phyloP scores from a whole-genome alignment of 2,797 vertebrate species.

The Alauda arvensis region DNA sequence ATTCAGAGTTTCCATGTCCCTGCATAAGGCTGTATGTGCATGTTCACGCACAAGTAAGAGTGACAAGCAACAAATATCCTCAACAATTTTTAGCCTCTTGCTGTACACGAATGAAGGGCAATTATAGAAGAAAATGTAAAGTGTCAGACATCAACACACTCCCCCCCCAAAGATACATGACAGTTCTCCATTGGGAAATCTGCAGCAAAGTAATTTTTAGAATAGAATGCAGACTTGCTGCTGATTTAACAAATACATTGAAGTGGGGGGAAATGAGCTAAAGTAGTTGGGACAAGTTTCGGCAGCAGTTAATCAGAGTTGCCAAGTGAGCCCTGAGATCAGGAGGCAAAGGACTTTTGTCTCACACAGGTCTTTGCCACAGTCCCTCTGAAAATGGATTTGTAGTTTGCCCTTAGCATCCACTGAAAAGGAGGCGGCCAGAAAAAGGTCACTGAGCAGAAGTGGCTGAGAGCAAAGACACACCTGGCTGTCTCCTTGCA shows the following conservation, averaged over 20 bases:
- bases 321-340: neutral
- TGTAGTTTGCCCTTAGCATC: neutral
- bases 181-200: neutral
- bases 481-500: neutral
- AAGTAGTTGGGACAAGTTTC: neutral
- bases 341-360: neutral
- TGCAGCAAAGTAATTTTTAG: neutral
- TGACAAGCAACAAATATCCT: slow-evolving; percentile 42
- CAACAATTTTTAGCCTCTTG: slow-evolving; percentile 32
- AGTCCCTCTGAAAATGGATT: neutral
- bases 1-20: slow-evolving; percentile 29
- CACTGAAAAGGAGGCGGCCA: neutral
- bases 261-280: neutral
- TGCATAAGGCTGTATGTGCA: neutral
- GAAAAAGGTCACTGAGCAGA: neutral
- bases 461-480: neutral
- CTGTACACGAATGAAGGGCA: slow-evolving; percentile 4
- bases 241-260: neutral
- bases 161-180: neutral
- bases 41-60: slow-evolving; percentile 4
- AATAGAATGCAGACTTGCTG: neutral
- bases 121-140: slow-evolving; percentile 21
- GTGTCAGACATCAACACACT: neutral
- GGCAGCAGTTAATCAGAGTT: neutral
- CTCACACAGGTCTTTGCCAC: neutral